Conservation (phyloP, 1,140 invertebrate species). For the Drosophila pandora region DNA sequence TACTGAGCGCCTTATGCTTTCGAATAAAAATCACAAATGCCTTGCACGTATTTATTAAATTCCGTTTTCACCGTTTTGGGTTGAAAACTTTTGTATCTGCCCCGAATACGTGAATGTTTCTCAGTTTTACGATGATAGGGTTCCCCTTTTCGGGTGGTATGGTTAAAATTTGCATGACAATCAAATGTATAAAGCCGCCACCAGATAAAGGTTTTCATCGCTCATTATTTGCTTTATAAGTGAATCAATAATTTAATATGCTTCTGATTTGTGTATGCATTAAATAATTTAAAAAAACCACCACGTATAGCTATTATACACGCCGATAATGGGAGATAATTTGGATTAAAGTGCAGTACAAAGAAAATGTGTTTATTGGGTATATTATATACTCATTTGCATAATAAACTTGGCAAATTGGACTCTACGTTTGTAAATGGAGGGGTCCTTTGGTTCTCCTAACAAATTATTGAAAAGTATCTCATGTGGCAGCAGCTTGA, state of each 20-base stretch:
- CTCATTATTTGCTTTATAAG: conserved; percentile 55
- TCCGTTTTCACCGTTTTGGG: conserved; percentile 67
- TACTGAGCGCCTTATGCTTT: conserved; percentile 35
- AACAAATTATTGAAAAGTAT: conserved; percentile 19
- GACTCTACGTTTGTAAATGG: background rate
- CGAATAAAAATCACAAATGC: conserved; percentile 61
- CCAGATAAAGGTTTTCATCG: conserved; percentile 49
- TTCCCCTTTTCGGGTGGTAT: background rate
- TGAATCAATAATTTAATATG: conserved; percentile 64
- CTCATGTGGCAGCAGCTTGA: conserved; percentile 23
- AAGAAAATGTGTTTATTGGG: conserved; percentile 27
- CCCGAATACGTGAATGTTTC: conserved; percentile 32
- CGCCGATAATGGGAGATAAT: conserved; percentile 33
- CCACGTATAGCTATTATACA: conserved; percentile 32
- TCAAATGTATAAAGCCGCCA: conserved; percentile 34
- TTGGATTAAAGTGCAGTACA: conserved; percentile 23
- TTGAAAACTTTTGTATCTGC: conserved; percentile 55
- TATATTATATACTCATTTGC: conserved; percentile 38
- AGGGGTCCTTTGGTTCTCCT: background rate
- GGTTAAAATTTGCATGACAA: conserved; percentile 56
- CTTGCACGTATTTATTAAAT: conserved; percentile 77
- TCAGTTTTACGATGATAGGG: conserved; percentile 12
- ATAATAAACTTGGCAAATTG: background rate
- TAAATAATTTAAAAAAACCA: background rate
- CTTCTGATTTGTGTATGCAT: conserved; percentile 52